These are phyloP conservation scores for Apotomis betuletana DNA, from an alignment of 2,888 invertebrate species.

Conservation along the genomic window DNA sequence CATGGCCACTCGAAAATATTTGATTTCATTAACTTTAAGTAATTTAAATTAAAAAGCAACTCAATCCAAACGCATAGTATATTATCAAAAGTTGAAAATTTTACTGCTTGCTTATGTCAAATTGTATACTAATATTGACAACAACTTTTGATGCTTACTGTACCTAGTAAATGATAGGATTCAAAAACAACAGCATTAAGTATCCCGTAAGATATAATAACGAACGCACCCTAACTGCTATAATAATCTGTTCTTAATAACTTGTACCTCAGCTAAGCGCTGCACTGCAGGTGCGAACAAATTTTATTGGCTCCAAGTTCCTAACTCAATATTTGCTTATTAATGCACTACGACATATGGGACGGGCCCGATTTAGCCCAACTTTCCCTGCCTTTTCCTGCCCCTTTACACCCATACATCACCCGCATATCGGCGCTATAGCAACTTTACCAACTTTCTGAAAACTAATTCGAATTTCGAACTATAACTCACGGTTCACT, in stretches of 20 bases:
- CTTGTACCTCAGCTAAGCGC: slow-evolving; percentile 12
- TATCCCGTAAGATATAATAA: background rate
- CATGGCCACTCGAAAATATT: too few species aligned
- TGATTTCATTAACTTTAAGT: background rate
- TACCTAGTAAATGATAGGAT: background rate
- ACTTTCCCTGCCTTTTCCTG: slow-evolving; percentile 44
- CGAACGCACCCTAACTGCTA: slow-evolving; percentile 4
- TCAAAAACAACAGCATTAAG: slow-evolving; percentile 2
- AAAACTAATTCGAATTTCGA: slow-evolving; percentile 36
- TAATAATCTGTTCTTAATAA: slow-evolving; percentile 27
- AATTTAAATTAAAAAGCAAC: background rate
- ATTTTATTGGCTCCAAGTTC: slow-evolving; percentile 59
- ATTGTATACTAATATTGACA: too few species aligned
- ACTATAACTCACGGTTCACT: slow-evolving; percentile 25
- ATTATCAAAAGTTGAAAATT: too few species aligned
- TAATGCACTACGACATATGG: slow-evolving; percentile 55
- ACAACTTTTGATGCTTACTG: too few species aligned
- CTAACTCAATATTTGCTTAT: slow-evolving; percentile 74
- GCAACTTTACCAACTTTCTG: slow-evolving; percentile 32
- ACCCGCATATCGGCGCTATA: slow-evolving; percentile 13
- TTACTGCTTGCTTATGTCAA: too few species aligned
- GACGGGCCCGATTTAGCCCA: slow-evolving; percentile 42
- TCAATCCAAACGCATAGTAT: too few species aligned
- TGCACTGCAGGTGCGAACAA: slow-evolving; percentile 57
- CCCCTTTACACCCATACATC: slow-evolving; percentile 31